These are phyloP conservation scores for Sebastes alutus DNA, from an alignment of 2,797 vertebrate species.

Conservation along the genomic window DNA sequence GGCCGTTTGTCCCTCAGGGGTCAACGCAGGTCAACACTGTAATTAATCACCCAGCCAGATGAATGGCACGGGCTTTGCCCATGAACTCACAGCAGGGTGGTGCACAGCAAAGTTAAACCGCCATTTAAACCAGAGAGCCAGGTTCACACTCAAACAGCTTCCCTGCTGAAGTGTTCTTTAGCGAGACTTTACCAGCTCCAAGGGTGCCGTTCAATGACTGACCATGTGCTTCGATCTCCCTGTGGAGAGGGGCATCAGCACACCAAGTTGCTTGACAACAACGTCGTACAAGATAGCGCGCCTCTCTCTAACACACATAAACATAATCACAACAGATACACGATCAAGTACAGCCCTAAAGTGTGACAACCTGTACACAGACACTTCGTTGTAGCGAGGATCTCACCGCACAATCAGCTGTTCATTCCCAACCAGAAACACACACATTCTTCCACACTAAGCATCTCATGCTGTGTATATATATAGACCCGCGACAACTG, in stretches of 20 bases:
- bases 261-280: slow-evolving; percentile 3
- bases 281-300: background rate
- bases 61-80: background rate
- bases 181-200: background rate
- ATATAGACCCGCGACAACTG: slow-evolving; percentile 82
- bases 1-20: slow-evolving; percentile 37
- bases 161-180: background rate
- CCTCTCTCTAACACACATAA: background rate
- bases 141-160: background rate
- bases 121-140: background rate
- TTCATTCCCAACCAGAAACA: slow-evolving; percentile 53
- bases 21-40: slow-evolving; percentile 57
- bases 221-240: background rate
- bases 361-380: background rate
- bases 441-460: slow-evolving; percentile 57
- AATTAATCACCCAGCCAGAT: slow-evolving; percentile 60
- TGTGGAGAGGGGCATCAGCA: background rate
- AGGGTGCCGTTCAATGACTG: background rate
- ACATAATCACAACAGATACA: background rate
- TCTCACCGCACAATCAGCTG: slow-evolving; percentile 62
- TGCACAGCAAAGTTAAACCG: background rate
- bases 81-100: slow-evolving; percentile 13
- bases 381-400: background rate
- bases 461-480: slow-evolving; percentile 48
- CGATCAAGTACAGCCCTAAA: background rate